phyloP scores from a whole-genome alignment of 2,888 invertebrate species.

The Sturmia bella region DNA sequence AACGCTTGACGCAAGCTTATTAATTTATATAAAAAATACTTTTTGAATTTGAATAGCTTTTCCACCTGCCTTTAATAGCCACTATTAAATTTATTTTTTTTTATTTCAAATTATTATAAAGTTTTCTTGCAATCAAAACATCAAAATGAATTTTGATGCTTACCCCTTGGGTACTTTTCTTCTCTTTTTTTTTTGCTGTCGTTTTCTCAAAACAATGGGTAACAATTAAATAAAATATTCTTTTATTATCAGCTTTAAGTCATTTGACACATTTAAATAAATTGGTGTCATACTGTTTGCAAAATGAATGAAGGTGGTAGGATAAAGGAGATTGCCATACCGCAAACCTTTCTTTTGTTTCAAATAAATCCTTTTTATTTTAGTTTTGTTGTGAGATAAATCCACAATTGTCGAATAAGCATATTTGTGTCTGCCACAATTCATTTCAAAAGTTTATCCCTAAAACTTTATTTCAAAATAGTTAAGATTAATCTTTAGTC shows the following conservation, averaged over 20 bases:
- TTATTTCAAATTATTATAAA: too few species aligned
- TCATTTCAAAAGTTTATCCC: neutral
- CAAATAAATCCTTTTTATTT: neutral
- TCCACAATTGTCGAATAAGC: neutral
- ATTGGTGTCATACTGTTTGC: neutral
- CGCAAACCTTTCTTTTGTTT: conserved; percentile 4
- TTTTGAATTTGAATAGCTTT: too few species aligned
- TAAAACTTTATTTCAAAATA: neutral
- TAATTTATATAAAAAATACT: too few species aligned
- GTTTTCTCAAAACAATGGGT: neutral
- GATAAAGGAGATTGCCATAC: too few species aligned
- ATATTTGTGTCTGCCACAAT: neutral
- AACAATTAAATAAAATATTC: neutral
- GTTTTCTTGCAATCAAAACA: too few species aligned
- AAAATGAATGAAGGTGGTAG: too few species aligned
- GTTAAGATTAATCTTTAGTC: neutral
- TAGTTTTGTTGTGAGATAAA: neutral
- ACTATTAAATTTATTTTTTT: too few species aligned
- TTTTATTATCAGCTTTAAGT: neutral
- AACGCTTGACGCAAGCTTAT: too few species aligned
- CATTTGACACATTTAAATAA: neutral
- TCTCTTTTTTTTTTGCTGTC: neutral
- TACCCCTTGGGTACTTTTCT: too few species aligned
- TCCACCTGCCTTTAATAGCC: too few species aligned
- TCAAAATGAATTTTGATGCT: too few species aligned